phyloP scores from a whole-genome alignment of 2,888 invertebrate genomes.

The Ophioninae sp. region DNA sequence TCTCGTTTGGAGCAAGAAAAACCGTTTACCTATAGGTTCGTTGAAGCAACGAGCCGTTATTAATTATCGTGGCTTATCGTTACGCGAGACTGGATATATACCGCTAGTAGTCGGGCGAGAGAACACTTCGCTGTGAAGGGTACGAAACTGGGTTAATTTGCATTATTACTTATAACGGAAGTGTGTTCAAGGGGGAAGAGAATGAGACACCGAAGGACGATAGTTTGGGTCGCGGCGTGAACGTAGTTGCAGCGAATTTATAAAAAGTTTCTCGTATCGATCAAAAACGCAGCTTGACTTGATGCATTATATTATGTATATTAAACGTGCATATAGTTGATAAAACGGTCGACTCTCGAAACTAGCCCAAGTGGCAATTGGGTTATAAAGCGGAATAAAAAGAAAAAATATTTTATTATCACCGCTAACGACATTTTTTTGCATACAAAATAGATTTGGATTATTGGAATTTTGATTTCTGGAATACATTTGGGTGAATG shows the following conservation, averaged over 20 bases:
- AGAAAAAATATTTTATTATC: background rate
- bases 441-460: background rate
- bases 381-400: background rate
- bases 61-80: conserved; percentile 44
- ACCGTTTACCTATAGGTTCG: background rate
- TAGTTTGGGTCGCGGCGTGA: conserved; percentile 24
- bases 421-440: background rate
- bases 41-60: conserved; percentile 11
- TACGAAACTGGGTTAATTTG: conserved; percentile 67
- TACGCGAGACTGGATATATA: conserved; percentile 39
- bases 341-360: background rate
- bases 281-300: conserved; percentile 12
- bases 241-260: conserved; percentile 5
- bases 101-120: conserved; percentile 15
- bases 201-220: conserved; percentile 35
- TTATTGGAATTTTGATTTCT: too few species aligned
- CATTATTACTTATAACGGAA: conserved; percentile 73
- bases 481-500: background rate
- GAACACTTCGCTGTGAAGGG: conserved; percentile 10
- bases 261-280: conserved; percentile 14
- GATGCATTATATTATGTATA: background rate
- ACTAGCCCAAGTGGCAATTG: background rate
- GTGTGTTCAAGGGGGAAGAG: conserved; percentile 47
- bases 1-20: background rate
- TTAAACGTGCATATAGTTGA: background rate